Base-by-base conservation (phyloP, 30 jellyfish, hydroid and myxozoan species). In the Mastigias papua region DNA sequence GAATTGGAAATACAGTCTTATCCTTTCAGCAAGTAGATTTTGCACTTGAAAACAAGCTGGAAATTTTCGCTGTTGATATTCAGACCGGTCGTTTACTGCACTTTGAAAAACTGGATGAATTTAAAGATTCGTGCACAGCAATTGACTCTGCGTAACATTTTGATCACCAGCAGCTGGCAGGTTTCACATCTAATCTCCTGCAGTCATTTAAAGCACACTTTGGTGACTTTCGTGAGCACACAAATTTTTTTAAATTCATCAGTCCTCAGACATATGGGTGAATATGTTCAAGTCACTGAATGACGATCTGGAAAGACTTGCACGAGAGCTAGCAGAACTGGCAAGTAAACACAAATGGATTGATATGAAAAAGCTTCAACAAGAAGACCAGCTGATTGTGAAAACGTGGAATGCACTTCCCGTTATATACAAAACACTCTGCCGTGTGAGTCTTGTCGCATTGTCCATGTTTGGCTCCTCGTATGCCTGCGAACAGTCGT, bases 401-500 rank as follows among this genome's bases (percentile, higher is more conserved):
- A 57, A 57, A 0, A 57, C 0, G 4, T 57, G 69, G 30, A 57
- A 57, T 23, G 69, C 0, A 23, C 69, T 57, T 57, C 69, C 69
- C 0, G 69, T 57, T 23, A 57, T 23, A 0, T 23, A 57, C 23
- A 20, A 57, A 23, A 23, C 0, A 57, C 69, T 57, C 23, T 23
- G 17, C 7, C 69, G 69, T 57, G 69, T 57, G 69, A 57, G 69
- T 57, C 27, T 57, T 0, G 0, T 0, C 30, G 67, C 32, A 0
- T 22, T 73, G 58, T 0, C 78, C 0, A 73, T 0, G 84, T 0
- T 0, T 73, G 84, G 78, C 1, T 21, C 84, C 32, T 25, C 67
- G 46, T 73, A 73, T 73, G 66, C 60, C n/a, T 73, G 84, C 0
- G 84, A 73, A 27, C 84, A 73, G 84, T 67, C 60, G 74, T 73